Conservation (phyloP, 53 echinoderm and acorn worm species). For the Echinarachnius parma region DNA sequence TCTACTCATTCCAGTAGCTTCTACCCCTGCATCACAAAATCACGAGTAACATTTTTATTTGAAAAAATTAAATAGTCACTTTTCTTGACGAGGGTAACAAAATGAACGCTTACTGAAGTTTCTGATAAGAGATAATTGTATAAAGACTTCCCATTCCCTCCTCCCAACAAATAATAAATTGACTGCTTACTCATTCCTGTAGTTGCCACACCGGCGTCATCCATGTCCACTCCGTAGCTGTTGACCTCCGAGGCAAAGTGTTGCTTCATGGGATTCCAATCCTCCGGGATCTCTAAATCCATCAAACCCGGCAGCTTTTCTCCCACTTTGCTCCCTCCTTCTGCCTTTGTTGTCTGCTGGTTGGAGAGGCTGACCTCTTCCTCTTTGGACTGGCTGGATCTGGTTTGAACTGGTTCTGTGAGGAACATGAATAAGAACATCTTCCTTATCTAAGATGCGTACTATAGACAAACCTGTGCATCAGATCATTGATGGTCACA, state of each 20-base stretch:
- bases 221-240: slow-evolving; percentile 78
- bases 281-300: slow-evolving; percentile 26
- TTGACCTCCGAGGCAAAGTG: slow-evolving; percentile 77
- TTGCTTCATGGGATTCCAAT: slow-evolving; percentile 75
- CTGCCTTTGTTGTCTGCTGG: neutral
- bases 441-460: no score
- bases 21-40: no score
- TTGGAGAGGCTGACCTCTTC: neutral
- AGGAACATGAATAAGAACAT: neutral
- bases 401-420: neutral
- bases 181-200: slow-evolving; percentile 74
- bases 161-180: no score
- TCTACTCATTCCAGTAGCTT: no score
- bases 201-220: slow-evolving; percentile 83
- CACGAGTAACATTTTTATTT: no score
- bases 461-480: no score
- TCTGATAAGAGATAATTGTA: no score
- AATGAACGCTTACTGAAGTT: no score
- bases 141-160: no score
- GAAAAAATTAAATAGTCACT: no score
- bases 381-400: neutral
- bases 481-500: no score
- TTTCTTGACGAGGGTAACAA: no score
- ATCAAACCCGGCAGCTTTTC: neutral
- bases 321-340: slow-evolving; percentile 1